Evolutionary conservation across 2,113 vertebrate genomes (phyloP).

Genomic region (Eira barbara): DNA sequence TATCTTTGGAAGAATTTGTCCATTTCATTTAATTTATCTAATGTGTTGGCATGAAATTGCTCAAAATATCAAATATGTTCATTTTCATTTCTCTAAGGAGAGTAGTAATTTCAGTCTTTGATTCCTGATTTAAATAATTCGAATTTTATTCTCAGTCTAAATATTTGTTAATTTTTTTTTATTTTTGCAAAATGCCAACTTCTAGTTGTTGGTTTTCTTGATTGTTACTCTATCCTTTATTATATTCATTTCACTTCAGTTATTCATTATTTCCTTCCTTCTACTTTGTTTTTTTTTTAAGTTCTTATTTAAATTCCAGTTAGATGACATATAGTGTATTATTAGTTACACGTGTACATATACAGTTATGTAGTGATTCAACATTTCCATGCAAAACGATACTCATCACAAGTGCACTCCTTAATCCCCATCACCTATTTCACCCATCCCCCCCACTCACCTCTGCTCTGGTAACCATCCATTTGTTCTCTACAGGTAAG

Average conservation of each 20-base stretch:
- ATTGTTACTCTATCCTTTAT: neutral
- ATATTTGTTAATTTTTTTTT: neutral
- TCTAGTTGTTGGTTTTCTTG: neutral
- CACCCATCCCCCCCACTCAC: neutral
- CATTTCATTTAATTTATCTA: neutral
- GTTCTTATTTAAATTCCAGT: neutral
- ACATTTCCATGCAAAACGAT: neutral
- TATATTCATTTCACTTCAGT: neutral
- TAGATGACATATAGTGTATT: neutral
- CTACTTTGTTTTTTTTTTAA: neutral
- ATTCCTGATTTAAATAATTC: neutral
- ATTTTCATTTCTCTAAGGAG: neutral
- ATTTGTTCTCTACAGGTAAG: neutral
- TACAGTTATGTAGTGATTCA: neutral
- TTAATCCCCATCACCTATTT: neutral
- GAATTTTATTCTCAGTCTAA: neutral
- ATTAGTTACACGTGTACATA: neutral
- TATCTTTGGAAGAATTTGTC: neutral
- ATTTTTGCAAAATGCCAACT: neutral
- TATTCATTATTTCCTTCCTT: neutral
- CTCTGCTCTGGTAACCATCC: neutral
- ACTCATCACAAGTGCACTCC: neutral
- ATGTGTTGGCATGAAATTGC: neutral
- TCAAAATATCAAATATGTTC: neutral
- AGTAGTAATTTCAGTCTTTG: neutral